Evolutionary conservation across 1,140 invertebrate genomes (phyloP).

Genomic region (Idris sp.): DNA sequence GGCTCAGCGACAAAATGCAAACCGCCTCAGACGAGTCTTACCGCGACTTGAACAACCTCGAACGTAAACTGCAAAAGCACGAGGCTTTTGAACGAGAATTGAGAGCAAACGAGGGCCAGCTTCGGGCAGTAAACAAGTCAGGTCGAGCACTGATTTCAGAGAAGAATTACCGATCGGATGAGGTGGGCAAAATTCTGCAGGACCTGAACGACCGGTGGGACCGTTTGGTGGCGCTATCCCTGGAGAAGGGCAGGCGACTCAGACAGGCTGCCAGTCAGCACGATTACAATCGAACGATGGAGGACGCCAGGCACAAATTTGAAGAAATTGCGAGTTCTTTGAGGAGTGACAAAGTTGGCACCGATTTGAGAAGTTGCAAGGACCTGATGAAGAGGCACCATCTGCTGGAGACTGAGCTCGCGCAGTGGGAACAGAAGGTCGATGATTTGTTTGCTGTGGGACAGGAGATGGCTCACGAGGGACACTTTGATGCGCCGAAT

Average conservation of each 20-base stretch:
- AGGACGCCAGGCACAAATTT: constrained; percentile 89
- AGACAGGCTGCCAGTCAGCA: constrained; percentile 88
- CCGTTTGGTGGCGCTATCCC: constrained; percentile 82
- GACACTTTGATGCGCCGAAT: constrained; percentile 94
- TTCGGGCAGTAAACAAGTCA: constrained; percentile 89
- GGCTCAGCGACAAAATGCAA: constrained; percentile 95
- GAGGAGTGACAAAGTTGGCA: constrained; percentile 88
- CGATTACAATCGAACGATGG: constrained; percentile 86
- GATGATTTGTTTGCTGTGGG: constrained; percentile 87
- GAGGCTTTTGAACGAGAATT: constrained; percentile 98
- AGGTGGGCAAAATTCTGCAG: constrained; percentile 82
- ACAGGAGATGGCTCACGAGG: constrained; percentile 92
- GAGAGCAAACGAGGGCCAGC: constrained; percentile 92
- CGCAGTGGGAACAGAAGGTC: constrained; percentile 87
- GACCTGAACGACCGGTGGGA: constrained; percentile 88
- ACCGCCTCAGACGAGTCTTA: constrained; percentile 95
- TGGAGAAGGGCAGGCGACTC: constrained; percentile 91
- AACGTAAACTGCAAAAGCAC: constrained; percentile 97
- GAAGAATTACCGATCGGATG: constrained; percentile 84
- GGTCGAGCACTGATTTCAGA: constrained; percentile 85
- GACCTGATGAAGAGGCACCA: constrained; percentile 91
- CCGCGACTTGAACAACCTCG: constrained; percentile 92
- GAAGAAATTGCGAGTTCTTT: constrained; percentile 87
- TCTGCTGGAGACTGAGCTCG: constrained; percentile 88
- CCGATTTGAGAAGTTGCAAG: constrained; percentile 92